Conservation (phyloP, 2,888 invertebrate species). For the Diadegma fenestrale region DNA sequence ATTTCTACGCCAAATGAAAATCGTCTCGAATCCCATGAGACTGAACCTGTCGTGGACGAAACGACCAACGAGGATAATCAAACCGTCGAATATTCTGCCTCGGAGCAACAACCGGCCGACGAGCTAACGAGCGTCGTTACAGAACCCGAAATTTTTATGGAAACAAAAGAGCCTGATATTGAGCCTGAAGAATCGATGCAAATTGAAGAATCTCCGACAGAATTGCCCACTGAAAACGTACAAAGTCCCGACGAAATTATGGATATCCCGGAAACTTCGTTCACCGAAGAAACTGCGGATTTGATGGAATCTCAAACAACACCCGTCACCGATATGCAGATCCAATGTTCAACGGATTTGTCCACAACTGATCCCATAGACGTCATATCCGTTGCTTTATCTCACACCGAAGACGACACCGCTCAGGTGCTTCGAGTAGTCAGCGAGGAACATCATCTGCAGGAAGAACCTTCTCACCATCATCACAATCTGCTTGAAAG, state of each 20-base stretch:
- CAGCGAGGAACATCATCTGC: conserved; percentile 42
- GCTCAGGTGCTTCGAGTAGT: conserved; percentile 22
- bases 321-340: conserved; percentile 50
- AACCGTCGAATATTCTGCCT: conserved; percentile 48
- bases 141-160: conserved; percentile 50
- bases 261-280: conserved; percentile 58
- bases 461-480: conserved; percentile 20
- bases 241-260: conserved; percentile 52
- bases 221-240: conserved; percentile 22
- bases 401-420: conserved; percentile 47
- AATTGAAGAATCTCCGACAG: conserved; percentile 45
- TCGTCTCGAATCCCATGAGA: conserved; percentile 44
- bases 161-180: conserved; percentile 34
- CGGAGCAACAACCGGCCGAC: conserved; percentile 32
- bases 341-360: conserved; percentile 46
- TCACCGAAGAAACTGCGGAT: conserved; percentile 54
- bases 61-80: conserved; percentile 16
- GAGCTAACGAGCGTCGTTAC: conserved; percentile 20
- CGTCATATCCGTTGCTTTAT: conserved; percentile 58
- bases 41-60: conserved; percentile 41
- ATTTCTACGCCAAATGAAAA: conserved; percentile 38
- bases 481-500: conserved; percentile 71
- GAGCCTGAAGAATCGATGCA: conserved; percentile 56
- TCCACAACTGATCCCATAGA: conserved; percentile 39
- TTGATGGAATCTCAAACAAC: conserved; percentile 21